Conservation (phyloP, 1,140 invertebrate species). For the Cotesia typhae region DNA sequence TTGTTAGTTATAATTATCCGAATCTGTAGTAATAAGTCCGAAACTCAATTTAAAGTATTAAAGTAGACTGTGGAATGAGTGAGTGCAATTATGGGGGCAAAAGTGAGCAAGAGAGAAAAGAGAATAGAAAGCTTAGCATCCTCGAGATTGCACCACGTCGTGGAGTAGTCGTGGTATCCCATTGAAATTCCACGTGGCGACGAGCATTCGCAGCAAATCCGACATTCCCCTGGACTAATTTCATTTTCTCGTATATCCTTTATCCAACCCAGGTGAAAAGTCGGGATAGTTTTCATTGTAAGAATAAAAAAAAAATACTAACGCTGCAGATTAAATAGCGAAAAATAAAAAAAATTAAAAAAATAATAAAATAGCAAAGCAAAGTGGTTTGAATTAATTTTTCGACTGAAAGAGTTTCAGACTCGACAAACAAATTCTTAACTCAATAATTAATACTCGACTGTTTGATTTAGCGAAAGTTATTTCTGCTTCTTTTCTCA, state of each 20-base stretch:
- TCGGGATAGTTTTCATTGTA: conserved; percentile 29
- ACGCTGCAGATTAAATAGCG: not conserved
- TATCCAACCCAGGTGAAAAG: conserved; percentile 19
- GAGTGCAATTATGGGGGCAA: too few species aligned
- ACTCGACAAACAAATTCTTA: not conserved
- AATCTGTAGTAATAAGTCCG: too few species aligned
- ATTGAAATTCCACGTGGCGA: conserved; percentile 39
- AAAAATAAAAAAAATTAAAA: not conserved
- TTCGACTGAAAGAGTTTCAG: not conserved
- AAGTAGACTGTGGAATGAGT: too few species aligned
- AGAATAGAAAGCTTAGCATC: conserved; percentile 32
- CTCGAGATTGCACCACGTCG: conserved; percentile 32
- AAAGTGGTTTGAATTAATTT: conserved; percentile 18
- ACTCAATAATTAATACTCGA: not conserved
- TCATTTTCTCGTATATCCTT: conserved; percentile 32
- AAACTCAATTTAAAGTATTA: too few species aligned
- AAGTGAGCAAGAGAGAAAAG: conserved; percentile 9
- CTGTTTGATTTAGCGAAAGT: not conserved
- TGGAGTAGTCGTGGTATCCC: conserved; percentile 33
- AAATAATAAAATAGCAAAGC: not conserved
- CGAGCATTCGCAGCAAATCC: conserved; percentile 33
- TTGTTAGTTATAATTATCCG: too few species aligned
- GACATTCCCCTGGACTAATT: conserved; percentile 37
- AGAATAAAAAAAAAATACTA: conserved; percentile 11
- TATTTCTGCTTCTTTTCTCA: not conserved